phyloP scores from a whole-genome alignment of 2,797 vertebrate species.

The Sparus aurata region DNA sequence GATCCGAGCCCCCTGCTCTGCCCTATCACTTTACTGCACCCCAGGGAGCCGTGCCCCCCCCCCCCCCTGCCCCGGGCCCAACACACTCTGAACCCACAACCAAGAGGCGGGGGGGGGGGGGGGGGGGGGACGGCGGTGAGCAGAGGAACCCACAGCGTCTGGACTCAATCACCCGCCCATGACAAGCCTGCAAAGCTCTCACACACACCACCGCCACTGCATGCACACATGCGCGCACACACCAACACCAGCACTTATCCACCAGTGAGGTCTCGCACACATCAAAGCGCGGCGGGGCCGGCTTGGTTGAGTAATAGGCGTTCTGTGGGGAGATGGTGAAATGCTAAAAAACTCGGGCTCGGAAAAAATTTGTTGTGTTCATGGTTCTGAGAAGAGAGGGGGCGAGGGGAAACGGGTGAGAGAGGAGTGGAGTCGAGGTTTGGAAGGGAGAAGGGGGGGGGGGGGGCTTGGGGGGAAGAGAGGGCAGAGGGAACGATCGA shows the following conservation, averaged over 20 bases:
- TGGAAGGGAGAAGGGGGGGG: not conserved
- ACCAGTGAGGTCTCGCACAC: constrained; percentile 79
- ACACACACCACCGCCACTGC: constrained; percentile 40
- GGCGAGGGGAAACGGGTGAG: constrained; percentile 12
- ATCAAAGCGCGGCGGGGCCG: constrained; percentile 69
- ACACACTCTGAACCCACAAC: constrained; percentile 70
- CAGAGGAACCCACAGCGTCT: constrained; percentile 76
- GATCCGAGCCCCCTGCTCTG: constrained; percentile 56
- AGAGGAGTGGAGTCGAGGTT: constrained; percentile 38
- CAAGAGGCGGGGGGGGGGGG: not conserved
- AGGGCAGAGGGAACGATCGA: constrained; percentile 47
- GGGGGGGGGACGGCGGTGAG: constrained; percentile 13
- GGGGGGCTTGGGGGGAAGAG: not conserved
- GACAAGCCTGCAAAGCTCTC: constrained; percentile 70
- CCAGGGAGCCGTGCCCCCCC: constrained; percentile 64
- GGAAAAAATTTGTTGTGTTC: constrained; percentile 67
- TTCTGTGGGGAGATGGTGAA: constrained; percentile 71
- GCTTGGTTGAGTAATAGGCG: constrained; percentile 70
- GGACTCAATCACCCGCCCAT: constrained; percentile 81
- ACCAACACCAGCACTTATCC: constrained; percentile 70
- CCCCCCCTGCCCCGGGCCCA: constrained; percentile 27
- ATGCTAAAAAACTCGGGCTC: constrained; percentile 54
- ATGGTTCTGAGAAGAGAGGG: constrained; percentile 44
- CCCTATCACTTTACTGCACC: constrained; percentile 83
- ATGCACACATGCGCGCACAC: constrained; percentile 37